Percentiles rank a stretch among this genome's conserved stretches.
Evolutionary conservation across 92 coral and sea anemone species (phyloP).

Genomic region (Parazoanthus atlanticus): DNA sequence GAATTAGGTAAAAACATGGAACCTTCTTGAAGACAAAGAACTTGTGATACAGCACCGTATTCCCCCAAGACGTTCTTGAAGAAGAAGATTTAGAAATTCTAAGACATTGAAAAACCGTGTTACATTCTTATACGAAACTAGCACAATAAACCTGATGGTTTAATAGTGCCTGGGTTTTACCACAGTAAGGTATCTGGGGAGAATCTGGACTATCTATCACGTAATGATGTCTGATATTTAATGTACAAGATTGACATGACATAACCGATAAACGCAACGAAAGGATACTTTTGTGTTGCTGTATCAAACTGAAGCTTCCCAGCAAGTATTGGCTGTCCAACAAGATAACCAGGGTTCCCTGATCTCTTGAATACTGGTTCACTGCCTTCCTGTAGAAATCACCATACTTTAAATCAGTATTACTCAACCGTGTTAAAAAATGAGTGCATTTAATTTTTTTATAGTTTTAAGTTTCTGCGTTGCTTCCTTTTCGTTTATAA

Average conservation of each 20-base stretch:
- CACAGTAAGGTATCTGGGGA: too few species aligned
- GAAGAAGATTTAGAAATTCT: too few species aligned
- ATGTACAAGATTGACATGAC: not conserved
- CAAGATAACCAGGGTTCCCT: conserved; percentile 95
- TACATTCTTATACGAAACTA: too few species aligned
- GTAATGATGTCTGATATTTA: not conserved
- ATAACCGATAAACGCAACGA: not conserved
- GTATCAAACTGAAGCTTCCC: conserved; percentile 67
- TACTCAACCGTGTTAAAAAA: too few species aligned
- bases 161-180: too few species aligned
- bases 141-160: too few species aligned
- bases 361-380: conserved; percentile 73
- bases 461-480: not conserved
- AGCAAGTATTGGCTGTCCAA: conserved; percentile 90
- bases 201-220: too few species aligned
- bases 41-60: too few species aligned
- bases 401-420: not conserved
- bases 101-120: too few species aligned
- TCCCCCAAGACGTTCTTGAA: too few species aligned
- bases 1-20: too few species aligned
- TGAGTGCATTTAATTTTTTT: not conserved
- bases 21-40: too few species aligned
- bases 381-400: conserved; percentile 52
- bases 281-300: conserved; percentile 76
- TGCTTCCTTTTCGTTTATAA: not conserved